Evolutionary conservation across 2,113 vertebrate genomes (phyloP), one percentile per base, ranked within the genome.

Genomic region (Xenopus laevis): DNA sequence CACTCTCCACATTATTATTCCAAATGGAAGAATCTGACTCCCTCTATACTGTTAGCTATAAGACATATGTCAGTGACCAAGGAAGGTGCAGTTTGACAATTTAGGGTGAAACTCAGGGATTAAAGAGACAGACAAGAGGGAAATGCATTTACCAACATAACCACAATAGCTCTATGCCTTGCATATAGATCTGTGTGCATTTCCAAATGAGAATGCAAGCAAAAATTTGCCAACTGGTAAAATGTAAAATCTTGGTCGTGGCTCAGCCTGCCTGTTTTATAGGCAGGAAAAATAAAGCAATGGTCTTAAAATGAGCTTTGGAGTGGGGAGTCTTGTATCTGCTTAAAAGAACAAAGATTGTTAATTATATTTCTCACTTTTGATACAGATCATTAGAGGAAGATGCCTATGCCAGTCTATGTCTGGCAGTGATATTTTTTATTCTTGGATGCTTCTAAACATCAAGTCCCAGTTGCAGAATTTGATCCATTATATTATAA

Each of bases 281-380:
- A 27, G 27, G 18, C 8, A 23, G 58, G 10, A 13, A 23, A 23
- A 23, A 23, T 4, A 60, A 1, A 60, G 58, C 18, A 60, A 60
- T 60, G 20, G 21, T 12, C 18, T 11, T 23, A 12, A 60, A 60
- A 23, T 21, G 58, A 23, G 58, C 20, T 60, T 10, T 7, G 8
- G 55, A 58, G 46, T 4, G 58, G 9, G 9, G 20, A 4, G n/a
- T 72, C 47, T 40, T 45, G 62, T 40, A 46, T 55, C 59, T 70
- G 67, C 33, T 75, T 68, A 70, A 68, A 62, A 52, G 67, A 69
- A 69, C 44, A 45, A 69, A 65, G 61, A 75, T 75, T 75, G 73
- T 75, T 75, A 75, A 75, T 75, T 65, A 75, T 58, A 75, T 67
- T 75, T 68, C 73, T 75, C 72, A 68, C 72, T 69, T 76, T 69